These are phyloP conservation scores for Protobothrops flavoviridis DNA, from an alignment of 2,113 vertebrate species.

Conservation along the genomic window DNA sequence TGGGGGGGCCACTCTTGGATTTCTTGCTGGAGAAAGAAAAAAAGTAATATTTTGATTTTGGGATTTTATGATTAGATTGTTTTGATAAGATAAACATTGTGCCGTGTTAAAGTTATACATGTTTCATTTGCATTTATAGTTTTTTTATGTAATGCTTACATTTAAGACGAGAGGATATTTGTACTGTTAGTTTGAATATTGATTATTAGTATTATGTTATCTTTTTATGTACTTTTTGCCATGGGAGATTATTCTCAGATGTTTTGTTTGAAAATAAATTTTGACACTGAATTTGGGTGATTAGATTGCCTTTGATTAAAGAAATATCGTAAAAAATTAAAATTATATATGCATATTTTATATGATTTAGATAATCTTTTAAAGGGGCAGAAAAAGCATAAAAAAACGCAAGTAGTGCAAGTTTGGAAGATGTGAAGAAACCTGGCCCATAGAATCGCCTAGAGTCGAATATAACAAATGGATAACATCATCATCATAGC, in stretches of 20 bases:
- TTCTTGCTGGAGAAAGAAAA: background rate
- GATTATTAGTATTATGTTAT: background rate
- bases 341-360: background rate
- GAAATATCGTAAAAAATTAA: background rate
- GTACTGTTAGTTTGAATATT: background rate
- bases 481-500: background rate
- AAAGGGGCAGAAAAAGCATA: background rate
- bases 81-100: background rate
- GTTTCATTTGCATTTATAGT: background rate
- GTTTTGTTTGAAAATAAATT: background rate
- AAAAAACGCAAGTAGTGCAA: background rate
- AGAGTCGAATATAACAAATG: background rate
- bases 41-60: background rate
- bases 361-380: background rate
- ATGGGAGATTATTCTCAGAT: background rate
- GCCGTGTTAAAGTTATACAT: background rate
- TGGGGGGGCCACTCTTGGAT: background rate
- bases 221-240: background rate
- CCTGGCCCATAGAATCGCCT: background rate
- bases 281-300: background rate
- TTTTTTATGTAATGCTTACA: background rate
- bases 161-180: background rate
- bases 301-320: background rate
- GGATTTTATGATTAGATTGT: background rate
- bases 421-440: background rate